Conservation (phyloP, 2,888 invertebrate genomes). For the Microdon myrmicae region DNA sequence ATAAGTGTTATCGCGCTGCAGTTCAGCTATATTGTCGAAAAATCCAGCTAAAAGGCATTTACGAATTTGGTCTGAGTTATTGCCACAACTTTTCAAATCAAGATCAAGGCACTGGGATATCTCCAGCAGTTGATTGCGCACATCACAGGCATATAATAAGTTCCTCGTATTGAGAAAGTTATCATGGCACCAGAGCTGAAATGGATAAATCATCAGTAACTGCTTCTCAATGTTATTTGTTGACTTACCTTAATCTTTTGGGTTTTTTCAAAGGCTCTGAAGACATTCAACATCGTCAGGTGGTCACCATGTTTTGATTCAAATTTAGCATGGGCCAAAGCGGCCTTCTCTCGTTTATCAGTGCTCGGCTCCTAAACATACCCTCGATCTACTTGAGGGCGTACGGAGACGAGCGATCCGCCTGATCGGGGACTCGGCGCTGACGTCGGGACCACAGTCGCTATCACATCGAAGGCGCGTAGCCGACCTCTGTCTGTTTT, state of each 20-base stretch:
- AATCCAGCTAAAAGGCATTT: constrained; percentile 85
- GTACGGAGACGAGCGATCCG: too few species aligned
- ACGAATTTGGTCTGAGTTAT: constrained; percentile 73
- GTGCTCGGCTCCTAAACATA: constrained; percentile 78
- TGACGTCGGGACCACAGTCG: too few species aligned
- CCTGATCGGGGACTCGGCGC: too few species aligned
- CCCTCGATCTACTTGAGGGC: too few species aligned
- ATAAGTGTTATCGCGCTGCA: constrained; percentile 78
- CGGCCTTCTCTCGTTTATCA: constrained; percentile 80
- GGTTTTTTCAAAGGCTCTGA: constrained; percentile 78
- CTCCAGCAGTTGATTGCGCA: constrained; percentile 81
- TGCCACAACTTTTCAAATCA: constrained; percentile 73
- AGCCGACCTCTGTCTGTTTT: too few species aligned
- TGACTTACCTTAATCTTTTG: constrained; percentile 73
- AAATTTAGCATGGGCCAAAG: constrained; percentile 81
- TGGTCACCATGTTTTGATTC: constrained; percentile 90
- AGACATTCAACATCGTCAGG: constrained; percentile 89
- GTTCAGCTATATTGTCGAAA: constrained; percentile 87
- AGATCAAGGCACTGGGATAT: constrained; percentile 75
- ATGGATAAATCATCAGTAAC: constrained; percentile 8
- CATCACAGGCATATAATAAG: constrained; percentile 81
- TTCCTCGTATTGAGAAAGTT: constrained; percentile 88
- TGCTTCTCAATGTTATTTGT: not conserved
- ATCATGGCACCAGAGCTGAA: constrained; percentile 82
- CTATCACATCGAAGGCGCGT: too few species aligned